A percentile compares a stretch with the other conserved stretches of the same genome.
These are phyloP conservation scores for Lerema accius DNA, from an alignment of 1,140 invertebrate species.

Conservation along the genomic window DNA sequence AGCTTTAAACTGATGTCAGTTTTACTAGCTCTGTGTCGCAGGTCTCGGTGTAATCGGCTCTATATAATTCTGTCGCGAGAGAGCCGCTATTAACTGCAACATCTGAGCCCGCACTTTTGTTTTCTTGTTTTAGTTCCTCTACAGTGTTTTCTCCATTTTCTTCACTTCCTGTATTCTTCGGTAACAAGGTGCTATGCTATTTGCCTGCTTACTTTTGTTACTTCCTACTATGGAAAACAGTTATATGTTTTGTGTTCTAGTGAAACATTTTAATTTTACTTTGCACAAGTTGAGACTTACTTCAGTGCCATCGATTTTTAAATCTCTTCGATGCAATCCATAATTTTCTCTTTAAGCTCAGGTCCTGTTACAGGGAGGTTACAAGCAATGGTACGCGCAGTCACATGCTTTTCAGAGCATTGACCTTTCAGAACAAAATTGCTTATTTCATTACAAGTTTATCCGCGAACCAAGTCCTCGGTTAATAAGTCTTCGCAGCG, in stretches of 20 bases:
- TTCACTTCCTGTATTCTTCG: neutral
- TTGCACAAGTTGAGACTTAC: too few relatives aligned
- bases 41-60: slow-evolving; percentile 27
- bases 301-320: too few relatives aligned
- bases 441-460: slow-evolving; percentile 16
- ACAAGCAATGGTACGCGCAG: too few relatives aligned
- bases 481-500: slow-evolving; percentile 58
- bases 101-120: slow-evolving; percentile 46
- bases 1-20: slow-evolving; percentile 5
- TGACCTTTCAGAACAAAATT: neutral
- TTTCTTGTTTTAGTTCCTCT: slow-evolving; percentile 11
- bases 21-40: slow-evolving; percentile 11
- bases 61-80: slow-evolving; percentile 45
- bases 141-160: neutral
- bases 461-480: slow-evolving; percentile 34
- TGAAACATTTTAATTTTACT: too few relatives aligned
- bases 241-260: too few relatives aligned
- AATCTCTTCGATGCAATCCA: too few relatives aligned
- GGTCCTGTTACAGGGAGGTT: too few relatives aligned
- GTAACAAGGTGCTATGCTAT: slow-evolving; percentile 7
- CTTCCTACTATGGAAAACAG: too few relatives aligned
- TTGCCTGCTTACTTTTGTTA: slow-evolving; percentile 3
- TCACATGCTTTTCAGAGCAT: too few relatives aligned
- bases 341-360: too few relatives aligned
- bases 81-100: slow-evolving; percentile 41